Percentiles rank a stretch among this genome's conserved stretches.
phyloP scores from a whole-genome alignment of 2,797 vertebrate genomes.

The Diplodus puntazzo region DNA sequence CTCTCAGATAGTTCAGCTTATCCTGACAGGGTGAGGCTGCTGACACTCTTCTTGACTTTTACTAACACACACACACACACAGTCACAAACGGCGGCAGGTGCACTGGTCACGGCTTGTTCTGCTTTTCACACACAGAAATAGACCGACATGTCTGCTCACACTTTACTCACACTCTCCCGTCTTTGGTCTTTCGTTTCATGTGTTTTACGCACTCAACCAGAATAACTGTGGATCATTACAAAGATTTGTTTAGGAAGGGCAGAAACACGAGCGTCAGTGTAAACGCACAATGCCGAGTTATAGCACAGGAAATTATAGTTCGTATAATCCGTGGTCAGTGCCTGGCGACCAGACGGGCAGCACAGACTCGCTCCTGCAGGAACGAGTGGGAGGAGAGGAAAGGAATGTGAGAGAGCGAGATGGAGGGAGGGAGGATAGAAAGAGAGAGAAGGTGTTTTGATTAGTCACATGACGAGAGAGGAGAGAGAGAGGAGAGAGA shows the following conservation, averaged over 20 bases:
- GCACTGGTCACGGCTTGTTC: background rate
- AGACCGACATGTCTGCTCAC: background rate
- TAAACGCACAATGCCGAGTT: background rate
- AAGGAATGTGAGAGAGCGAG: conserved; percentile 37
- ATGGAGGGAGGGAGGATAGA: background rate
- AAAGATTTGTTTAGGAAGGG: background rate
- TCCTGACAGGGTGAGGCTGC: conserved; percentile 1
- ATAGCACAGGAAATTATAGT: background rate
- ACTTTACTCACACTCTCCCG: background rate
- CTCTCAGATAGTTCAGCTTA: background rate
- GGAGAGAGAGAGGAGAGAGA: background rate
- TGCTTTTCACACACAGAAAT: conserved; percentile 4
- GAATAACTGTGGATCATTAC: background rate
- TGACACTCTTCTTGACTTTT: background rate
- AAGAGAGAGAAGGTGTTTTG: conserved; percentile 32
- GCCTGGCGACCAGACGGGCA: conserved; percentile 39
- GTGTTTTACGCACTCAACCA: background rate
- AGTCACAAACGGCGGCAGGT: background rate
- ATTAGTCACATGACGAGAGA: conserved; percentile 46
- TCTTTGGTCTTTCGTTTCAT: background rate
- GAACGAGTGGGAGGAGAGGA: conserved; percentile 50
- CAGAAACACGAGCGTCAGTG: background rate
- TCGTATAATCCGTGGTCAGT: background rate
- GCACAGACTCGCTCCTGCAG: conserved; percentile 35
- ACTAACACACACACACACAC: background rate